These are phyloP conservation scores for Hippocampus kuda DNA, from an alignment of 2,797 vertebrate species.

Conservation along the genomic window DNA sequence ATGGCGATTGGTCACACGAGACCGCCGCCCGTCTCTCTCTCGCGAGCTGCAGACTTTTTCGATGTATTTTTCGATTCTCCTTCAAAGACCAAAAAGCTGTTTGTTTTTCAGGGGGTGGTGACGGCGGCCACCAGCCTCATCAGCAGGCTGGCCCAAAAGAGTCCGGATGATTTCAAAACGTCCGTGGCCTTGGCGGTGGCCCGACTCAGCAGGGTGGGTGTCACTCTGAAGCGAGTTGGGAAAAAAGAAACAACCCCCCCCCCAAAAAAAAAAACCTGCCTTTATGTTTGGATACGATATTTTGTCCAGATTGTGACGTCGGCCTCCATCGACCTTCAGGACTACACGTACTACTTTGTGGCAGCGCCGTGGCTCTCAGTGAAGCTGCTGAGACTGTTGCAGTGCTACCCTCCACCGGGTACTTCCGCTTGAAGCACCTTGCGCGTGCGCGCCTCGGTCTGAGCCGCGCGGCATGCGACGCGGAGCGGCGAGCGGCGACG, in stretches of 20 bases:
- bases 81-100: not conserved
- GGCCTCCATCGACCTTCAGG: slow-evolving; percentile 92
- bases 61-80: no score
- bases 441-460: no score
- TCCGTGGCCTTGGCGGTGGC: slow-evolving; percentile 91
- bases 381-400: slow-evolving; percentile 86
- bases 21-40: no score
- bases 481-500: no score
- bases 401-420: slow-evolving; percentile 94
- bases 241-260: no score
- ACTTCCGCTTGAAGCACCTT: no score
- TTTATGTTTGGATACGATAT: no score
- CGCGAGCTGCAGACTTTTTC: no score
- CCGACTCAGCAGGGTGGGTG: slow-evolving; percentile 82
- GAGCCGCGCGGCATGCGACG: no score
- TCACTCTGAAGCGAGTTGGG: no score
- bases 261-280: no score
- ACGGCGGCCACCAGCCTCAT: slow-evolving; percentile 88
- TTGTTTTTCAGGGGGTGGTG: slow-evolving; percentile 73
- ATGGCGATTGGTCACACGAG: no score
- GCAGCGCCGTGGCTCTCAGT: slow-evolving; percentile 95
- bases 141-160: slow-evolving; percentile 87
- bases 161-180: slow-evolving; percentile 94
- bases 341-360: slow-evolving; percentile 97
- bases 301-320: slow-evolving; percentile 84